Conservation (phyloP, 2,113 vertebrate genomes). For the Leucosticte australis region DNA sequence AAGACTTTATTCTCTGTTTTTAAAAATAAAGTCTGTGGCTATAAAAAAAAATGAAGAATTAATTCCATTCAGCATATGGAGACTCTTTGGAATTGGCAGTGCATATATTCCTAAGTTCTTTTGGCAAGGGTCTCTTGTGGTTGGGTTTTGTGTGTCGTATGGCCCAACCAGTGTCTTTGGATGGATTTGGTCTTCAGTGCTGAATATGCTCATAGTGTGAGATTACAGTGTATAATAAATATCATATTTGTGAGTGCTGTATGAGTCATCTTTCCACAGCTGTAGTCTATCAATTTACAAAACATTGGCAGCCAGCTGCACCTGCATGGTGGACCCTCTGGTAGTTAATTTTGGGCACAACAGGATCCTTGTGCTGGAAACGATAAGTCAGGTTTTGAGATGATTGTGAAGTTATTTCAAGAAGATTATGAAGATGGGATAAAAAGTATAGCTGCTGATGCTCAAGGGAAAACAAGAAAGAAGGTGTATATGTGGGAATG, state of each 20-base stretch:
- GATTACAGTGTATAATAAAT: background rate
- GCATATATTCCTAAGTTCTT: background rate
- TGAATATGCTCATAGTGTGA: background rate
- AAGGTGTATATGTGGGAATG: background rate
- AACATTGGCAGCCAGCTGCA: background rate
- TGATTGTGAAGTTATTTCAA: background rate
- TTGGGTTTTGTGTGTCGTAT: fast-evolving
- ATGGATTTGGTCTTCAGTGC: background rate
- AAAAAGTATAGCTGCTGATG: background rate
- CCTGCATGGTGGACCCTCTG: background rate
- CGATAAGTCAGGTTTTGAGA: background rate
- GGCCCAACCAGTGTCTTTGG: background rate
- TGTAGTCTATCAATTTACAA: background rate
- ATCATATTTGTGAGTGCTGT: background rate
- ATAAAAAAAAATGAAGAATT: background rate
- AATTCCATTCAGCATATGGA: background rate
- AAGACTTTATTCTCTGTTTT: background rate
- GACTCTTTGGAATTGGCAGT: background rate
- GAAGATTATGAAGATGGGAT: background rate
- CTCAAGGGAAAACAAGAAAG: background rate
- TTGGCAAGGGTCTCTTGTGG: background rate
- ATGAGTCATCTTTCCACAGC: background rate
- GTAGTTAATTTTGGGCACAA: background rate
- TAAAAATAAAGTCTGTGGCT: background rate
- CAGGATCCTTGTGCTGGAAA: background rate